Evolutionary conservation across 2,888 invertebrate species (phyloP).

Genomic region (Neuroscelio doddi): DNA sequence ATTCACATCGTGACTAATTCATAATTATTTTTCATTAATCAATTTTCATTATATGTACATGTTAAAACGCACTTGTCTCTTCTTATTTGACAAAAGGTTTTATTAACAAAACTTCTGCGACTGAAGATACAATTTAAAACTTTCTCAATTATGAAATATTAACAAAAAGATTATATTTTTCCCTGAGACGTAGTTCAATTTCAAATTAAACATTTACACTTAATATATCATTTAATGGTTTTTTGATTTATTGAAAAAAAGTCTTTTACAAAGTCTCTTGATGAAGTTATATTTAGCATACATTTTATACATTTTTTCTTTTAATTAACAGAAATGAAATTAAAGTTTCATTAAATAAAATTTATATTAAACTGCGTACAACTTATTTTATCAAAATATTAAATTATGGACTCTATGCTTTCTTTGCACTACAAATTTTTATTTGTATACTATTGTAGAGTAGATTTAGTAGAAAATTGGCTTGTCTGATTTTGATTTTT

Average conservation of each 20-base stretch:
- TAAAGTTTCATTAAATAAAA: too few species aligned
- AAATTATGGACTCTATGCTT: slow-evolving; percentile 3
- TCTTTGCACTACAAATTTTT: slow-evolving; percentile 15
- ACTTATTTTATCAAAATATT: too few species aligned
- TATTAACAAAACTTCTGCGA: background rate
- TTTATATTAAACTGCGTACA: too few species aligned
- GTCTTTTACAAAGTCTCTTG: background rate
- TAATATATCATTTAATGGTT: too few species aligned
- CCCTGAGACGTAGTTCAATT: slow-evolving; percentile 5
- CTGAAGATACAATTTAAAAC: background rate
- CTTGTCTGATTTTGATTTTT: slow-evolving; percentile 19
- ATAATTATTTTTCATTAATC: background rate
- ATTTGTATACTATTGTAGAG: slow-evolving; percentile 11
- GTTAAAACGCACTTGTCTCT: slow-evolving; percentile 1
- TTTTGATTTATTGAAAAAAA: too few species aligned
- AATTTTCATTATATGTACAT: background rate
- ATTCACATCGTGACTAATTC: background rate
- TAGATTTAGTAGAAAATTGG: slow-evolving; percentile 13
- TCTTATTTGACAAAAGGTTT: slow-evolving; percentile 1
- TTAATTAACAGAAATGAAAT: too few species aligned
- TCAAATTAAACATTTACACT: background rate
- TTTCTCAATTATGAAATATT: too few species aligned
- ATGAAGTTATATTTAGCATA: too few species aligned
- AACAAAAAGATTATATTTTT: background rate
- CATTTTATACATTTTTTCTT: too few species aligned